Percentiles rank a stretch among this genome's conserved stretches.
These are phyloP conservation scores for Pteronura brasiliensis DNA, from an alignment of 2,113 vertebrate genomes.

Conservation along the genomic window DNA sequence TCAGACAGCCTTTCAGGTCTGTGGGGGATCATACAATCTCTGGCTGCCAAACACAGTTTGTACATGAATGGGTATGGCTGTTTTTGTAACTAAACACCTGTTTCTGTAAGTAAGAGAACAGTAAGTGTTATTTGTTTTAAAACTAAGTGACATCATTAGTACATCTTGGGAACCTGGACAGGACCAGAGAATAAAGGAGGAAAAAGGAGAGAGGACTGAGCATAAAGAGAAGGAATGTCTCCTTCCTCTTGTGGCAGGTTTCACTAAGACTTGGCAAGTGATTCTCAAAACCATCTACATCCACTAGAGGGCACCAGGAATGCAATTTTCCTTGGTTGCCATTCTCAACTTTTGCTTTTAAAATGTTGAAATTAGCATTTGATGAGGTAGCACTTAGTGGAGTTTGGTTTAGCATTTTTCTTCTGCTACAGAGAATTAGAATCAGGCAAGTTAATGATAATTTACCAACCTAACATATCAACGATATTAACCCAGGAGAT, in stretches of 20 bases:
- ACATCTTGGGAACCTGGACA: not conserved
- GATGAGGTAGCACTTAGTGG: not conserved
- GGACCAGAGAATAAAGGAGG: not conserved
- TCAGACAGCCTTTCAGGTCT: not conserved
- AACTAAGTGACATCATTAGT: not conserved
- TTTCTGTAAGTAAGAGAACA: not conserved
- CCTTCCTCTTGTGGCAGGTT: not conserved
- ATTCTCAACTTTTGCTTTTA: not conserved
- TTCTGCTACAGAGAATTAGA: not conserved
- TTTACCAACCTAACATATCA: not conserved
- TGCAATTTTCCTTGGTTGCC: not conserved
- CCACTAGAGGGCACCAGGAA: constrained; percentile 43
- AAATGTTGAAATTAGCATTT: not conserved
- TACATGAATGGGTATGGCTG: not conserved
- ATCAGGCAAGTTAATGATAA: not conserved
- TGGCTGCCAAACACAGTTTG: not conserved
- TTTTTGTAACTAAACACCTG: not conserved
- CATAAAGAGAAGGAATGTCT: not conserved
- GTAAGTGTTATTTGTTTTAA: not conserved
- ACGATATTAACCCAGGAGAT: not conserved
- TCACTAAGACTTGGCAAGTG: not conserved
- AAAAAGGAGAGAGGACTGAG: not conserved
- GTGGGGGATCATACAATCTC: not conserved
- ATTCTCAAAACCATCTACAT: not conserved
- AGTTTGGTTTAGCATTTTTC: not conserved